Evolutionary conservation across 2,888 invertebrate species (phyloP).

Genomic region (Drosophila barbarae): DNA sequence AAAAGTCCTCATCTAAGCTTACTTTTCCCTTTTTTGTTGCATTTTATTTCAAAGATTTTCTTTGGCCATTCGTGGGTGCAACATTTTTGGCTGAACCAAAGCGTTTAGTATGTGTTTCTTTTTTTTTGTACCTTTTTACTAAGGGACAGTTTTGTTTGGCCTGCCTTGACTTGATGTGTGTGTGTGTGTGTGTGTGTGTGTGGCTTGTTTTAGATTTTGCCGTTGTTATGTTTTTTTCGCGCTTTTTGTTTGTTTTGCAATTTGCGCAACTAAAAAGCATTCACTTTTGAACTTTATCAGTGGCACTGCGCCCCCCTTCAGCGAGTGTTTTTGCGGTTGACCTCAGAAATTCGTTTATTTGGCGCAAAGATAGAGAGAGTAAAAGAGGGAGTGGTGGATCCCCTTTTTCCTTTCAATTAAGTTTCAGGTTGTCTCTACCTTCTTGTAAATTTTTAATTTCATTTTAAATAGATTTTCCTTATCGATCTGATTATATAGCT

Average conservation of each 20-base stretch:
- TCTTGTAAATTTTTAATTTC: constrained; percentile 62
- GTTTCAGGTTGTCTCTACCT: background rate
- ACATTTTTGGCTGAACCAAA: background rate
- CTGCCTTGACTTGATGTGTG: constrained; percentile 23
- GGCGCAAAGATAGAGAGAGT: too few species aligned
- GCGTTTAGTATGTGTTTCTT: constrained; percentile 31
- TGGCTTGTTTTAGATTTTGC: constrained; percentile 14
- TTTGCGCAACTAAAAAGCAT: constrained; percentile 72
- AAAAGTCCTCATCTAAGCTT: too few species aligned
- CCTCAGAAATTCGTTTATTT: constrained; percentile 13
- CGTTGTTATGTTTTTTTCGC: constrained; percentile 16
- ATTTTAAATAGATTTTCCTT: constrained; percentile 45
- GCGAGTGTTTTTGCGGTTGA: constrained; percentile 13
- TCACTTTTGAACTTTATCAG: constrained; percentile 70
- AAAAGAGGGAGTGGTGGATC: background rate
- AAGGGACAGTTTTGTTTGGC: constrained; percentile 30
- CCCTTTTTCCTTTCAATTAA: constrained; percentile 28
- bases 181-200: constrained; percentile 4
- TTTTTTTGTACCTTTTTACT: background rate
- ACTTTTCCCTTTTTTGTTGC: constrained; percentile 5
- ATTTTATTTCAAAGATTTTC: constrained; percentile 49
- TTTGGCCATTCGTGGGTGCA: constrained; percentile 38
- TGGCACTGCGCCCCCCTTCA: background rate
- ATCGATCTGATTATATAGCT: too few species aligned
- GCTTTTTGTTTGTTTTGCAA: constrained; percentile 67